phyloP scores from a whole-genome alignment of 2,113 vertebrate species.

The Phylloscopus trochilus region DNA sequence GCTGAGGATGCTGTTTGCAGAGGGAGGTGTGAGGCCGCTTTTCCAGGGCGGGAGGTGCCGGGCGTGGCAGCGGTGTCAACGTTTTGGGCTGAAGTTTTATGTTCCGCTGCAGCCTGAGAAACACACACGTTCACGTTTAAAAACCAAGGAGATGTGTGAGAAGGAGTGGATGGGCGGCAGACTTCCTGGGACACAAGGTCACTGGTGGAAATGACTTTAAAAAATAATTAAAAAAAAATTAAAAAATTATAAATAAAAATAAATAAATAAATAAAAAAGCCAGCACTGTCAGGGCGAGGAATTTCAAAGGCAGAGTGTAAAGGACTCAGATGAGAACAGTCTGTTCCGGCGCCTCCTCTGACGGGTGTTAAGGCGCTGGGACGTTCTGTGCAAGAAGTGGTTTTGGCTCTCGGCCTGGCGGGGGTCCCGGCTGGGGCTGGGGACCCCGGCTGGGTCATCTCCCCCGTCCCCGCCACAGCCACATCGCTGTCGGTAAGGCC shows the following conservation, averaged over 20 bases:
- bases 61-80: too few relatives aligned
- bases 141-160: neutral
- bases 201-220: neutral
- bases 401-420: neutral
- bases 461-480: rapidly evolving
- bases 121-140: rapidly evolving
- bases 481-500: rapidly evolving
- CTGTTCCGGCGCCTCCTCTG: neutral
- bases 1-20: rapidly evolving
- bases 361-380: rapidly evolving
- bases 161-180: neutral
- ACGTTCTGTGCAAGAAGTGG: neutral
- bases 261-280: neutral
- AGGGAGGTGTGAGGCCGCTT: neutral
- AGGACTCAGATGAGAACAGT: neutral
- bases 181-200: neutral
- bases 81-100: neutral
- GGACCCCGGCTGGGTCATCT: rapidly evolving
- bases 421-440: neutral
- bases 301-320: too few relatives aligned
- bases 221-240: neutral
- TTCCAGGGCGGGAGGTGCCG: neutral
- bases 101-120: rapidly evolving
- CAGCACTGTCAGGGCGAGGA: neutral
- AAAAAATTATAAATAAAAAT: neutral